Percentiles rank a stretch among this genome's conserved stretches.
phyloP scores from a whole-genome alignment of 2,888 invertebrate species.

The Vannuccia rotundouncinata region DNA sequence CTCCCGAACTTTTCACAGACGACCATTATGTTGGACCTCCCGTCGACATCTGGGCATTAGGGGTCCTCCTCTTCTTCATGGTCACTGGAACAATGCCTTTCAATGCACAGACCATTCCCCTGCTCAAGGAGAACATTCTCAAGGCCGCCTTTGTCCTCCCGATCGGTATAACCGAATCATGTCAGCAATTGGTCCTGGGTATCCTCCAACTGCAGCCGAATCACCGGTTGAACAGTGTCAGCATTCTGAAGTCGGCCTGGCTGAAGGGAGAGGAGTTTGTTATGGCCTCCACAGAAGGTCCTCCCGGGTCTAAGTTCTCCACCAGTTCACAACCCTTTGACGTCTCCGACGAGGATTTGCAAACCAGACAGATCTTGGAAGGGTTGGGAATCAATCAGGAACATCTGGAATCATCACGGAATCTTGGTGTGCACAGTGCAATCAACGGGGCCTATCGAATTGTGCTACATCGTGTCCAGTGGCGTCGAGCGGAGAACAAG shows the following conservation, averaged over 20 bases:
- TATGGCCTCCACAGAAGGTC: not conserved
- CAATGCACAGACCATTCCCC: not conserved
- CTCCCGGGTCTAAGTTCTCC: not conserved
- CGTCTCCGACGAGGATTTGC: not conserved
- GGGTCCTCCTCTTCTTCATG: constrained; percentile 10
- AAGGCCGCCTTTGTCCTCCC: not conserved
- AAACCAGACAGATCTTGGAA: not conserved
- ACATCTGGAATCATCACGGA: not conserved
- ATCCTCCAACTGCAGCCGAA: not conserved
- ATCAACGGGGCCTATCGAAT: not conserved
- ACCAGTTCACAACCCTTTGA: not conserved
- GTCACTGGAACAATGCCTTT: constrained; percentile 8
- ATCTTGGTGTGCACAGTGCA: not conserved
- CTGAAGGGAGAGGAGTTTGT: not conserved
- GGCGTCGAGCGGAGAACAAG: not conserved
- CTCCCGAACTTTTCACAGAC: constrained; percentile 1
- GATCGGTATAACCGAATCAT: not conserved
- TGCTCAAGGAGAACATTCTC: not conserved
- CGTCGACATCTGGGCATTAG: constrained; percentile 7
- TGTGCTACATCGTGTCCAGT: not conserved
- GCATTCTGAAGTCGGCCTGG: not conserved
- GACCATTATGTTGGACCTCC: not conserved
- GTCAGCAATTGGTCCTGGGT: not conserved
- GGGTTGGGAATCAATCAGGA: not conserved
- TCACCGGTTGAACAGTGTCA: not conserved